Percentiles rank a stretch among this genome's conserved stretches.
Evolutionary conservation across 2,797 vertebrate genomes (phyloP).

Genomic region (Xenops minutus): DNA sequence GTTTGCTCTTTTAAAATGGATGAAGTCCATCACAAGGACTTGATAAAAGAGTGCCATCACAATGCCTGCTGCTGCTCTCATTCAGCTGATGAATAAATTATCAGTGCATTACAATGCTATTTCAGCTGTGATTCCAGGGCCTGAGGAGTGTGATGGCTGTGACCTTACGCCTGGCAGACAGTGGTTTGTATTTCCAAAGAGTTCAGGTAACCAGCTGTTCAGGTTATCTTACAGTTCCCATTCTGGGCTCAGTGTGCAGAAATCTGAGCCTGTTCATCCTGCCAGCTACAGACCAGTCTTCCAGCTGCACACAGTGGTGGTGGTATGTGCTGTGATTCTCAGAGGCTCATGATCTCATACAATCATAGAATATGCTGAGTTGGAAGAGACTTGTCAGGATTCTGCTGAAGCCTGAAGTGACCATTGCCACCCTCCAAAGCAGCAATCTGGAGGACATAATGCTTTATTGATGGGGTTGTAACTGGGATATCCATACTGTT

Average conservation of each 20-base stretch:
- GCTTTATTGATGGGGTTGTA: background rate
- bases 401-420: background rate
- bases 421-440: background rate
- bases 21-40: background rate
- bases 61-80: constrained; percentile 3
- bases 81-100: constrained; percentile 60
- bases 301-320: background rate
- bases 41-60: constrained; percentile 1
- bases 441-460: background rate
- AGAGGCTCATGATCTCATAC: background rate
- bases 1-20: constrained; percentile 36
- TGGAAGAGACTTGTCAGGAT: background rate
- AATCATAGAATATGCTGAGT: background rate
- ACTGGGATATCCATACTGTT: background rate
- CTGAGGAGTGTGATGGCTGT: background rate
- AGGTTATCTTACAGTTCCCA: background rate
- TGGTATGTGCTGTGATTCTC: background rate
- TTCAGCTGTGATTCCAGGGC: constrained; percentile 49
- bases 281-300: background rate
- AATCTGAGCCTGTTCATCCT: background rate
- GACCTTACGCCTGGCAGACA: constrained; percentile 13
- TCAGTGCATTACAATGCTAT: constrained; percentile 27
- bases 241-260: background rate
- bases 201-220: background rate
- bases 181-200: constrained; percentile 41